Conservation (phyloP, 2,888 invertebrate species). For the Eudasyphora cyanicolor region DNA sequence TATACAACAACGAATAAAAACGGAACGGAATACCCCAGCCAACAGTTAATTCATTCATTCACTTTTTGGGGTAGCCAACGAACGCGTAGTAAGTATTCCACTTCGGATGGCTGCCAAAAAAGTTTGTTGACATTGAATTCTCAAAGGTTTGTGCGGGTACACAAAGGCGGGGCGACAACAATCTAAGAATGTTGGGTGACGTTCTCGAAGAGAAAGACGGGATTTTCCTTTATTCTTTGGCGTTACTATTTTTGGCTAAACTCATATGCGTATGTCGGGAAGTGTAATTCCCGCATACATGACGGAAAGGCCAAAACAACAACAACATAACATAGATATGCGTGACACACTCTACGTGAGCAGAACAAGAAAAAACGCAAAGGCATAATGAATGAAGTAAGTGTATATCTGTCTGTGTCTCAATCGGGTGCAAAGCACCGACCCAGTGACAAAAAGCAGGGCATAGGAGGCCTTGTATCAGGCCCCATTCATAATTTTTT, state of each 20-base stretch:
- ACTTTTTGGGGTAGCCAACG: not conserved
- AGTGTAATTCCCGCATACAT: not conserved
- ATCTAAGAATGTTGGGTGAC: too few species aligned
- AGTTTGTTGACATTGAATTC: slow-evolving; percentile 61
- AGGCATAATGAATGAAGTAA: slow-evolving; percentile 11
- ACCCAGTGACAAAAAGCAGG: not conserved
- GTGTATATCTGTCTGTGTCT: not conserved
- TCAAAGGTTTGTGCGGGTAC: not conserved
- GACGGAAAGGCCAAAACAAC: not conserved
- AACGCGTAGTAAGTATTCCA: not conserved
- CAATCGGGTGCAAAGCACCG: not conserved
- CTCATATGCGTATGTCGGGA: not conserved
- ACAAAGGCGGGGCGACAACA: too few species aligned
- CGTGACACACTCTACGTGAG: slow-evolving; percentile 20
- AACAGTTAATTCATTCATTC: slow-evolving; percentile 18
- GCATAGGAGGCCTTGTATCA: too few species aligned
- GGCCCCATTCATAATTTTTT: too few species aligned
- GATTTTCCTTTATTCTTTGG: not conserved
- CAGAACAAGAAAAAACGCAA: not conserved
- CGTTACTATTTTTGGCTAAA: not conserved
- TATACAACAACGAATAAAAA: not conserved
- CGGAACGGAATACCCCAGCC: not conserved
- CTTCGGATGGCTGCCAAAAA: slow-evolving; percentile 39
- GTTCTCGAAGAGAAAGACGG: not conserved
- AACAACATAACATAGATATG: too few species aligned